Conservation (phyloP, 2,888 invertebrate genomes). For the Volucella inanis region DNA sequence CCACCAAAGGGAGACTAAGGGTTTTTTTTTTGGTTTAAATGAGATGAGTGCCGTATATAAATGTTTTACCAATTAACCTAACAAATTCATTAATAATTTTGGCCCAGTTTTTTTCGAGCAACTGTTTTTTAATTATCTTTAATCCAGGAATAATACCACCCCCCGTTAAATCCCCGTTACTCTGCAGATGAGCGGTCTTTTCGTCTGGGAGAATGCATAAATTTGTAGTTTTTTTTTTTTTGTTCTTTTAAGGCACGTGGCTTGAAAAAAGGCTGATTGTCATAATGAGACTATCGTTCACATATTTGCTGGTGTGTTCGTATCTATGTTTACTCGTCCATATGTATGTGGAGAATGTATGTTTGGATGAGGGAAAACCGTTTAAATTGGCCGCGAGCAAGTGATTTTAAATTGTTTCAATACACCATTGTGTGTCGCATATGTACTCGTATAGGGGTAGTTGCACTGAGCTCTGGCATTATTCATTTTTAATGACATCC, state of each 20-base stretch:
- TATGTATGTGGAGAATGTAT: neutral
- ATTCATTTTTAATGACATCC: constrained; percentile 73
- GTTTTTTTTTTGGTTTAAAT: too few relatives aligned
- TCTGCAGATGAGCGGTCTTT: constrained; percentile 25
- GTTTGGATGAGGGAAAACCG: constrained; percentile 35
- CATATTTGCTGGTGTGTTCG: constrained; percentile 43
- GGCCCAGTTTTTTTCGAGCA: constrained; percentile 41
- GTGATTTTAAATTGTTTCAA: constrained; percentile 64
- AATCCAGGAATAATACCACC: constrained; percentile 56
- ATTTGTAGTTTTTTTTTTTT: constrained; percentile 12
- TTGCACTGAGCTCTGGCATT: constrained; percentile 62
- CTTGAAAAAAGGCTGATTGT: constrained; percentile 41
- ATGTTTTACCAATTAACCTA: constrained; percentile 63
- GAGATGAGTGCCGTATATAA: constrained; percentile 40
- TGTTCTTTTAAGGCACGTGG: neutral
- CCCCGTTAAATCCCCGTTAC: neutral
- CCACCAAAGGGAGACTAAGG: neutral
- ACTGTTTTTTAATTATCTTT: constrained; percentile 70
- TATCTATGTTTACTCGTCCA: too few relatives aligned
- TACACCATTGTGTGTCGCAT: constrained; percentile 41
- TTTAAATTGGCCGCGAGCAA: constrained; percentile 63
- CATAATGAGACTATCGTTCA: constrained; percentile 58
- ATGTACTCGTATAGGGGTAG: constrained; percentile 39
- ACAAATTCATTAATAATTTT: constrained; percentile 65
- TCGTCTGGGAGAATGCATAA: neutral